A percentile compares a stretch with the other conserved stretches of the same genome.
These are phyloP conservation scores for Vannuccia rotundouncinata DNA, from an alignment of 2,888 invertebrate genomes.

Conservation along the genomic window DNA sequence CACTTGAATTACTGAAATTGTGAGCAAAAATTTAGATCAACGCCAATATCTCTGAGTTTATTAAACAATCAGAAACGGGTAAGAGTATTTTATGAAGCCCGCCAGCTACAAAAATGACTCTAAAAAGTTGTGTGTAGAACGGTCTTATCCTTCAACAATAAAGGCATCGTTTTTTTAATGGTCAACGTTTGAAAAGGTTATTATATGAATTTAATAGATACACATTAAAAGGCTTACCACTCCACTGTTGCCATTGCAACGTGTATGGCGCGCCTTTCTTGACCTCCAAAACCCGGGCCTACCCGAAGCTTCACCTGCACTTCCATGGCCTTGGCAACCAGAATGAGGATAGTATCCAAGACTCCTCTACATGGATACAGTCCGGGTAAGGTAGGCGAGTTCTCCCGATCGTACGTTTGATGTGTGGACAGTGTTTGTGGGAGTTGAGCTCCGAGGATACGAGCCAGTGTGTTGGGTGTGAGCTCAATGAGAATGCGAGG, in stretches of 20 bases:
- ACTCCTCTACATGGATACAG: constrained; percentile 60
- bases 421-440: constrained; percentile 60
- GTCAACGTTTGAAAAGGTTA: no score
- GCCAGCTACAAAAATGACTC: no score
- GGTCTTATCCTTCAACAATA: no score
- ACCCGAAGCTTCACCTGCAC: constrained; percentile 77
- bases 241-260: neutral
- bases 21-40: neutral
- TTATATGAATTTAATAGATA: no score
- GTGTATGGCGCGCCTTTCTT: neutral
- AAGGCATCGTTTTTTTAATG: no score
- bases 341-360: constrained; percentile 78
- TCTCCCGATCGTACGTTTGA: neutral
- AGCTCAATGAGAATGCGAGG: constrained; percentile 82
- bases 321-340: constrained; percentile 80
- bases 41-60: no score
- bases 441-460: constrained; percentile 67
- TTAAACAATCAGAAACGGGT: no score
- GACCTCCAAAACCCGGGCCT: constrained; percentile 52
- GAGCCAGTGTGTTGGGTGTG: constrained; percentile 72
- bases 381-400: neutral
- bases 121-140: no score
- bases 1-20: neutral
- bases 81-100: no score
- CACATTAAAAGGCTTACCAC: neutral